These are phyloP conservation scores for Halcyon smyrnensis DNA, from an alignment of 2,797 vertebrate species.

Conservation along the genomic window DNA sequence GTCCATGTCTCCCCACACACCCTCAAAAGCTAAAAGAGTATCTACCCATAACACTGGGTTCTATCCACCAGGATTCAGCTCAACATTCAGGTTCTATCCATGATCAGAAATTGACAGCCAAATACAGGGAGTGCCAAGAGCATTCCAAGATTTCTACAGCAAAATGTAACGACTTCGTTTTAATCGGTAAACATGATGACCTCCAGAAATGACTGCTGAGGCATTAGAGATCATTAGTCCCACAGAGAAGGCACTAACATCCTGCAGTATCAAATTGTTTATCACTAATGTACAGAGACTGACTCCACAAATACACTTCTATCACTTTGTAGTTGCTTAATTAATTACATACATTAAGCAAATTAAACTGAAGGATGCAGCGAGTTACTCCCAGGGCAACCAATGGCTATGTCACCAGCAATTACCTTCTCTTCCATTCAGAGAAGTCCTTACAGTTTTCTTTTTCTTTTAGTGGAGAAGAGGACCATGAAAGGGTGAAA, in stretches of 20 bases:
- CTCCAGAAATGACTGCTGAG: neutral
- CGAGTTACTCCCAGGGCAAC: neutral
- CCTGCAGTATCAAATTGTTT: slow-evolving; percentile 33
- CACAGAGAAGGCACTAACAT: neutral
- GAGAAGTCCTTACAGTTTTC: neutral
- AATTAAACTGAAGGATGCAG: slow-evolving; percentile 36
- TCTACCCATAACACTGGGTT: neutral
- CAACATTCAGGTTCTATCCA: neutral
- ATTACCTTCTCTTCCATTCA: neutral
- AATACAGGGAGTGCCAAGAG: neutral
- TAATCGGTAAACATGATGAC: slow-evolving; percentile 18
- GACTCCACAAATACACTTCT: slow-evolving; percentile 48
- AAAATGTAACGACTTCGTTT: slow-evolving; percentile 8
- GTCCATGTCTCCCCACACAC: neutral
- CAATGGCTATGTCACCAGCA: neutral
- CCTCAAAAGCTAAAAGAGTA: neutral
- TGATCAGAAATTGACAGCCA: neutral
- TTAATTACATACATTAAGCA: slow-evolving; percentile 58
- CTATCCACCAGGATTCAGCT: neutral
- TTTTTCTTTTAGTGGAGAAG: slow-evolving; percentile 8
- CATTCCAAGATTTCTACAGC: neutral
- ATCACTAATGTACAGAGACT: slow-evolving; percentile 21
- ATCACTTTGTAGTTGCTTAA: slow-evolving; percentile 35
- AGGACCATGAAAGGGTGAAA: neutral
- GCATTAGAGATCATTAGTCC: slow-evolving; percentile 23